phyloP scores from a whole-genome alignment of 2,888 invertebrate genomes.

The Tiphia femorata region DNA sequence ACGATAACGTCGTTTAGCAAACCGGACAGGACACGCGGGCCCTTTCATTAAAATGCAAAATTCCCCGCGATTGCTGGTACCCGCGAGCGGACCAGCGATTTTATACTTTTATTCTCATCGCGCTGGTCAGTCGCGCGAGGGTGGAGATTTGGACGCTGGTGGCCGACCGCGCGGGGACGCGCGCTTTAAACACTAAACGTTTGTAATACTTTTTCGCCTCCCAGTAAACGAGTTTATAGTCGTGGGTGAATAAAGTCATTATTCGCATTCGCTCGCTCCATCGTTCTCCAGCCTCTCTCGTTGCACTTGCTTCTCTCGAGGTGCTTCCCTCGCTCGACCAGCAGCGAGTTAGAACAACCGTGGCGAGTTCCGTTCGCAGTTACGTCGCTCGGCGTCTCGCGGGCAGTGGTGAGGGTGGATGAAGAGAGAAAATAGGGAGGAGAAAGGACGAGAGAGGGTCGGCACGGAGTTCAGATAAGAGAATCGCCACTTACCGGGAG shows the following conservation, averaged over 20 bases:
- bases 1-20: no score
- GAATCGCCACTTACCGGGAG: slow-evolving; percentile 52
- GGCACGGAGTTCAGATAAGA: slow-evolving; percentile 42
- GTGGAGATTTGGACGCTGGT: no score
- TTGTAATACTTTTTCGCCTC: slow-evolving; percentile 36
- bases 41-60: slow-evolving; percentile 41
- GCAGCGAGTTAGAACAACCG: slow-evolving; percentile 27
- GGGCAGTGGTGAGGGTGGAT: slow-evolving; percentile 3
- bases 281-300: slow-evolving; percentile 1
- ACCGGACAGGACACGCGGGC: no score
- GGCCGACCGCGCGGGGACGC: slow-evolving; percentile 4
- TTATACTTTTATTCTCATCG: slow-evolving; percentile 10
- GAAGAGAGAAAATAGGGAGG: not conserved
- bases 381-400: slow-evolving; percentile 25
- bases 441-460: slow-evolving; percentile 4
- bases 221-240: slow-evolving; percentile 28
- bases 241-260: slow-evolving; percentile 40
- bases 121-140: not conserved
- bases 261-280: slow-evolving; percentile 22
- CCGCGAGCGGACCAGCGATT: not conserved
- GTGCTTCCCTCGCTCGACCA: slow-evolving; percentile 14
- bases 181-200: slow-evolving; percentile 24
- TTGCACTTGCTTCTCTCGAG: slow-evolving; percentile 1
- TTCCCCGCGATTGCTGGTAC: slow-evolving; percentile 24
- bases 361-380: no score